These are phyloP conservation scores for Cheirogaleus medius DNA, from an alignment of 2,113 vertebrate genomes.

Conservation along the genomic window DNA sequence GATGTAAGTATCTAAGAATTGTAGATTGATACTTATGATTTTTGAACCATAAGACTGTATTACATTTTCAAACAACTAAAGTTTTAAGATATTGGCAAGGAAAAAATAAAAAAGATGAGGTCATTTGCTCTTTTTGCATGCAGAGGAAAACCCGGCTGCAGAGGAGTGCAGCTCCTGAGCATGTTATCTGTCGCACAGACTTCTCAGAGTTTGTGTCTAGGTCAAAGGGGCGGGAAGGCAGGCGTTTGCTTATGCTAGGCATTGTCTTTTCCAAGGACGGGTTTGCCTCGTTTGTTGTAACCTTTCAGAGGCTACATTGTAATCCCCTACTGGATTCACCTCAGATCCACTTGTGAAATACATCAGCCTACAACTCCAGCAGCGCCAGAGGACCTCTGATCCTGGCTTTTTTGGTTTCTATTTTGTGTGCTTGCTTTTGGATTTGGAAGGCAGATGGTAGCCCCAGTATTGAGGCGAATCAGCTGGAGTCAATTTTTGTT, in stretches of 20 bases:
- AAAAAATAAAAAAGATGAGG: neutral
- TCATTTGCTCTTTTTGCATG: neutral
- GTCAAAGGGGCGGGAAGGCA: constrained; percentile 64
- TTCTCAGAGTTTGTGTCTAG: constrained; percentile 49
- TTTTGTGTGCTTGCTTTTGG: neutral
- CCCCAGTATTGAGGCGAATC: neutral
- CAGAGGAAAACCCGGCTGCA: neutral
- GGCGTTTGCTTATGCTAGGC: constrained; percentile 62
- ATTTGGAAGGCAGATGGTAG: neutral
- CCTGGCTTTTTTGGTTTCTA: neutral
- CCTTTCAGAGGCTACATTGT: neutral
- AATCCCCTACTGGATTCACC: neutral
- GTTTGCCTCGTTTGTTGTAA: constrained; percentile 4
- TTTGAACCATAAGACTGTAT: neutral
- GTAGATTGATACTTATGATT: neutral
- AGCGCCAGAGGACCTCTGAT: neutral
- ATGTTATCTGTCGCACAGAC: constrained; percentile 34
- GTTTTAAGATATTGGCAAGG: neutral
- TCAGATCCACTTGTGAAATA: neutral
- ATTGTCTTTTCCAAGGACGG: neutral
- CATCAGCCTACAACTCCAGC: neutral
- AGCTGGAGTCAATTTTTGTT: neutral
- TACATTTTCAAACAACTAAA: neutral
- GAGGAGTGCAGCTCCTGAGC: constrained; percentile 25
- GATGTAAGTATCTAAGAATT: constrained; percentile 10